A percentile compares a stretch with the other conserved stretches of the same genome.
These are phyloP conservation scores for Neodontobutis hainanensis DNA, from an alignment of 2,113 vertebrate species.

Conservation along the genomic window DNA sequence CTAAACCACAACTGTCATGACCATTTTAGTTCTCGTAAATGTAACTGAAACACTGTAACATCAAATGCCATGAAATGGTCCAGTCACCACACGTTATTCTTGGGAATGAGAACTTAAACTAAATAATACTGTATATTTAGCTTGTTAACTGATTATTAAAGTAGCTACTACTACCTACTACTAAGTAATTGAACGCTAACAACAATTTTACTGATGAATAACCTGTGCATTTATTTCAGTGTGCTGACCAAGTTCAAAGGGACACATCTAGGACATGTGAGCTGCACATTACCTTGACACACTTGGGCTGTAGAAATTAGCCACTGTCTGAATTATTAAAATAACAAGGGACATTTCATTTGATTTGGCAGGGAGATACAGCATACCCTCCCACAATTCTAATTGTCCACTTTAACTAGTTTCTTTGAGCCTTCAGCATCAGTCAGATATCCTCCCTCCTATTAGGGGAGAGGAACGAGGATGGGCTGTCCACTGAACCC, in stretches of 20 bases:
- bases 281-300: slow-evolving; percentile 94
- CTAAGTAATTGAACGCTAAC: slow-evolving; percentile 58
- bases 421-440: slow-evolving; percentile 88
- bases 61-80: too few relatives aligned
- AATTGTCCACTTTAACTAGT: slow-evolving; percentile 98
- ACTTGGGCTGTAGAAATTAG: slow-evolving; percentile 93
- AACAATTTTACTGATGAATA: slow-evolving; percentile 23
- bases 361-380: slow-evolving; percentile 86
- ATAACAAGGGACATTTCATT: slow-evolving; percentile 98
- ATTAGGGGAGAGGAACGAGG: slow-evolving; percentile 83
- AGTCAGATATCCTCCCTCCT: slow-evolving; percentile 90
- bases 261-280: slow-evolving; percentile 90
- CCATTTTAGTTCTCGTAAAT: too few relatives aligned
- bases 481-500: slow-evolving; percentile 82
- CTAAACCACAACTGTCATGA: too few relatives aligned
- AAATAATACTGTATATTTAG: too few relatives aligned
- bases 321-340: slow-evolving; percentile 96
- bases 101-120: too few relatives aligned
- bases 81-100: too few relatives aligned
- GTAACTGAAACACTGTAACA: too few relatives aligned
- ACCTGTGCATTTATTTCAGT: slow-evolving; percentile 40
- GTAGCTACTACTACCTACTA: slow-evolving; percentile 10
- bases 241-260: slow-evolving; percentile 90
- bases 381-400: slow-evolving; percentile 70
- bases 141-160: background rate